These are phyloP conservation scores for Drosophila nannoptera DNA, from an alignment of 1,140 invertebrate species.

Conservation along the genomic window DNA sequence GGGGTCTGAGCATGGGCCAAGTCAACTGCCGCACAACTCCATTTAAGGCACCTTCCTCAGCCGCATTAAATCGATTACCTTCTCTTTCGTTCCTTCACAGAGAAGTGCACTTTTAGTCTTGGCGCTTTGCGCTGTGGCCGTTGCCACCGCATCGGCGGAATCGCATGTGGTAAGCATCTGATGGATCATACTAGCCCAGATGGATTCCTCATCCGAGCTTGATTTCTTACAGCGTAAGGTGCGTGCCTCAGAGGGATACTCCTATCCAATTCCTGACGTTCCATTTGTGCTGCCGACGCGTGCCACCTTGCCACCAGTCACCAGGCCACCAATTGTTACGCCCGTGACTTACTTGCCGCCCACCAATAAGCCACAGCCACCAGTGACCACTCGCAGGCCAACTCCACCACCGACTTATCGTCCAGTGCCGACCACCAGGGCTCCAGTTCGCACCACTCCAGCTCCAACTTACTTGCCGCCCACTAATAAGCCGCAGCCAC, in stretches of 20 bases:
- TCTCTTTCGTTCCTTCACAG: slow-evolving; percentile 43
- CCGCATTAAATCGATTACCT: slow-evolving; percentile 12
- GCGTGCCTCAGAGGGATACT: slow-evolving; percentile 68
- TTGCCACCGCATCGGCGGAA: slow-evolving; percentile 64
- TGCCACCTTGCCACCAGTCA: slow-evolving; percentile 49
- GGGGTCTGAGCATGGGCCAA: slow-evolving; percentile 31
- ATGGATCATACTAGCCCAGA: neutral
- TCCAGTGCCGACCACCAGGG: slow-evolving; percentile 38
- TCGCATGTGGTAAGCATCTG: slow-evolving; percentile 66
- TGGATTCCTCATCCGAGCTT: neutral
- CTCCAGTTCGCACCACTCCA: slow-evolving; percentile 25
- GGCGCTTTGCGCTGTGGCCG: slow-evolving; percentile 73
- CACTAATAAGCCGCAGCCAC: slow-evolving; percentile 40
- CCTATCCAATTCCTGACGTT: slow-evolving; percentile 64
- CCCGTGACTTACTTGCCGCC: slow-evolving; percentile 38
- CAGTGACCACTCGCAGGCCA: slow-evolving; percentile 20
- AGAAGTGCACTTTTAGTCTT: slow-evolving; percentile 76
- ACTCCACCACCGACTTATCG: slow-evolving; percentile 33
- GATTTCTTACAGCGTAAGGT: slow-evolving; percentile 54
- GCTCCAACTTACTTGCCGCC: slow-evolving; percentile 56
- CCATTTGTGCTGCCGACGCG: slow-evolving; percentile 66
- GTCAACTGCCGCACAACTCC: slow-evolving; percentile 13
- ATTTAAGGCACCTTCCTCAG: slow-evolving; percentile 1
- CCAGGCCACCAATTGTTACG: slow-evolving; percentile 45
- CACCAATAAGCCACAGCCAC: slow-evolving; percentile 26